Conservation (phyloP, 2,797 vertebrate genomes). For the Tinamus major region DNA sequence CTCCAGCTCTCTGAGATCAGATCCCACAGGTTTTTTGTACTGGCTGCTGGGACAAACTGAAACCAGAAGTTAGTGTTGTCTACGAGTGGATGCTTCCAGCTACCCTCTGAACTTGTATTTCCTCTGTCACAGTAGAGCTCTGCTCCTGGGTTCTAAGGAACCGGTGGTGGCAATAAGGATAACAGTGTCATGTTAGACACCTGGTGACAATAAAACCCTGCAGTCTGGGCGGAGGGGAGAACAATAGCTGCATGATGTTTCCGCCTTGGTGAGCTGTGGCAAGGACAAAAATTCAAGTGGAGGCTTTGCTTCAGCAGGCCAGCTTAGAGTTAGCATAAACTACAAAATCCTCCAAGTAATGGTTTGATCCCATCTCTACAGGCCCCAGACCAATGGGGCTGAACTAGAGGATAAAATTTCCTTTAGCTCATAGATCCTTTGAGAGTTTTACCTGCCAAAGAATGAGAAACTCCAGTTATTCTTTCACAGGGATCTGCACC, state of each 20-base stretch:
- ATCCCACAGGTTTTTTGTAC: fast-evolving
- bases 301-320: background rate
- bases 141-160: background rate
- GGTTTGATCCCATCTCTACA: background rate
- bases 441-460: constrained; percentile 39
- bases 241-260: background rate
- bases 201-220: background rate
- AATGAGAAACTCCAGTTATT: constrained; percentile 43
- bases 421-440: constrained; percentile 13
- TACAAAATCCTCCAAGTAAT: background rate
- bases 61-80: fast-evolving
- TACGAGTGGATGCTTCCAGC: fast-evolving
- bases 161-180: background rate
- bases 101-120: background rate
- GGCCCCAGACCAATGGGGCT: background rate
- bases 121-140: background rate
- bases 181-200: background rate
- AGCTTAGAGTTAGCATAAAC: background rate
- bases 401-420: constrained; percentile 36
- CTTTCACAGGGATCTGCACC: constrained; percentile 28
- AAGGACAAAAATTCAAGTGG: background rate
- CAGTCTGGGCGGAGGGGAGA: background rate
- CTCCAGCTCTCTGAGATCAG: fast-evolving
- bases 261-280: fast-evolving
- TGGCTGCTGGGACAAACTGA: background rate